Conservation (phyloP, 2,888 invertebrate species). For the Syritta pipiens region DNA sequence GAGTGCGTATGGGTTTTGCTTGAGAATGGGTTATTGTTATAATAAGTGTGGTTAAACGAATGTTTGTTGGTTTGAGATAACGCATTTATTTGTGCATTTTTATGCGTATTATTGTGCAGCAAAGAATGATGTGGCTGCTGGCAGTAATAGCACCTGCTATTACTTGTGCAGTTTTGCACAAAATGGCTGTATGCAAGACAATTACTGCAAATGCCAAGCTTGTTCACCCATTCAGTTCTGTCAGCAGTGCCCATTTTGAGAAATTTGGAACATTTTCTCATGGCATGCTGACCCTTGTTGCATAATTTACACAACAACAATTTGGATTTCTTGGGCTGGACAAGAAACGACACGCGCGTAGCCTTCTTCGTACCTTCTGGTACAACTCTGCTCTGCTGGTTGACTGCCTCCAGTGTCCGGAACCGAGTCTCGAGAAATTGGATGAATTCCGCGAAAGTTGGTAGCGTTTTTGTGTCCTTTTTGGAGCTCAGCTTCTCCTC, state of each 20-base stretch:
- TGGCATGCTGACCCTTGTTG: slow-evolving; percentile 8
- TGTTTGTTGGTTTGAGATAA: not conserved
- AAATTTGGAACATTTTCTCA: slow-evolving; percentile 6
- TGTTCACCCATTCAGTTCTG: not conserved
- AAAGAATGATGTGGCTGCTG: slow-evolving; percentile 2
- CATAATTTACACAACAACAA: no score
- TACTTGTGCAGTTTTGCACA: not conserved
- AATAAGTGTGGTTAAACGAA: not conserved
- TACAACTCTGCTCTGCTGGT: no score
- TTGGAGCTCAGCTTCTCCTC: no score
- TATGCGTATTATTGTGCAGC: not conserved
- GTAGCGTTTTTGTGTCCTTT: no score
- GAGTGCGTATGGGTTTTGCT: not conserved
- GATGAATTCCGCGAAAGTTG: no score
- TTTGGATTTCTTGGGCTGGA: no score
- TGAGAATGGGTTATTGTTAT: not conserved
- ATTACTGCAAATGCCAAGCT: not conserved
- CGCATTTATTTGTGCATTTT: not conserved
- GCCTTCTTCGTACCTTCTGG: no score
- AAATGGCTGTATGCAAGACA: slow-evolving; percentile 5
- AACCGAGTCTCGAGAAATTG: no score
- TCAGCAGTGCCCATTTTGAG: slow-evolving; percentile 11
- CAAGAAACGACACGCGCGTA: no score
- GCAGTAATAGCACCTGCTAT: not conserved
- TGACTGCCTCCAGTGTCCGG: no score